A percentile compares a stretch with the other conserved stretches of the same genome.
These are phyloP conservation scores for Leptestheria dahalacensis DNA, from an alignment of 1,140 invertebrate species.

Conservation along the genomic window DNA sequence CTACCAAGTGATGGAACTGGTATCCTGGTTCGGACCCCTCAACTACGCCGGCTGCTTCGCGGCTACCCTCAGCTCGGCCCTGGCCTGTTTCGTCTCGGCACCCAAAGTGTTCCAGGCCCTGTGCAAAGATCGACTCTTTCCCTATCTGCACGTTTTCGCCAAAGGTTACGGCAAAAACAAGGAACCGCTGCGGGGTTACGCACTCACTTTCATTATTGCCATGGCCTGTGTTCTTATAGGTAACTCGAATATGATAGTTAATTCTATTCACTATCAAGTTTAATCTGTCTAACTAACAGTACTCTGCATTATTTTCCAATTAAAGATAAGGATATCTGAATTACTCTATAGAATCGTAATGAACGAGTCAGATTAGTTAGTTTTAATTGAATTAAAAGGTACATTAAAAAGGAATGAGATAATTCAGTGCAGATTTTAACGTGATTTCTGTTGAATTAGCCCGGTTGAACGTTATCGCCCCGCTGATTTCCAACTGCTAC, in stretches of 20 bases:
- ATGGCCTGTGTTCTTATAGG: conserved; percentile 39
- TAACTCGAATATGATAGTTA: conserved; percentile 23
- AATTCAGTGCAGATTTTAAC: too few relatives aligned
- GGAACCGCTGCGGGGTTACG: conserved; percentile 39
- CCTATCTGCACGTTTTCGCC: conserved; percentile 40
- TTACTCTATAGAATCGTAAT: too few relatives aligned
- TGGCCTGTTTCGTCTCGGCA: conserved; percentile 42
- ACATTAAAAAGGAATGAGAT: too few relatives aligned
- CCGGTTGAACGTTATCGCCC: conserved; percentile 42
- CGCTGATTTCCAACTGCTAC: conserved; percentile 52
- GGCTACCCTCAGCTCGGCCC: conserved; percentile 43
- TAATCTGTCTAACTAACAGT: not conserved
- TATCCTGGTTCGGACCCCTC: conserved; percentile 31
- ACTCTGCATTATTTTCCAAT: not conserved
- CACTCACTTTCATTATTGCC: conserved; percentile 40
- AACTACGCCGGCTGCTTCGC: conserved; percentile 45
- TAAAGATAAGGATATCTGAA: too few relatives aligned
- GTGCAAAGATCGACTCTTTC: conserved; percentile 46
- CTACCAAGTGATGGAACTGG: conserved; percentile 30
- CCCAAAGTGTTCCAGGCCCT: conserved; percentile 41
- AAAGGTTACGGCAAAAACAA: conserved; percentile 41
- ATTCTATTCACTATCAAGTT: not conserved
- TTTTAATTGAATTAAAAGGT: too few relatives aligned
- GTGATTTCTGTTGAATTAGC: too few relatives aligned
- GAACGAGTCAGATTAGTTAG: too few relatives aligned